Conservation (phyloP, 2,888 invertebrate species). For the Rosalia funebris region DNA sequence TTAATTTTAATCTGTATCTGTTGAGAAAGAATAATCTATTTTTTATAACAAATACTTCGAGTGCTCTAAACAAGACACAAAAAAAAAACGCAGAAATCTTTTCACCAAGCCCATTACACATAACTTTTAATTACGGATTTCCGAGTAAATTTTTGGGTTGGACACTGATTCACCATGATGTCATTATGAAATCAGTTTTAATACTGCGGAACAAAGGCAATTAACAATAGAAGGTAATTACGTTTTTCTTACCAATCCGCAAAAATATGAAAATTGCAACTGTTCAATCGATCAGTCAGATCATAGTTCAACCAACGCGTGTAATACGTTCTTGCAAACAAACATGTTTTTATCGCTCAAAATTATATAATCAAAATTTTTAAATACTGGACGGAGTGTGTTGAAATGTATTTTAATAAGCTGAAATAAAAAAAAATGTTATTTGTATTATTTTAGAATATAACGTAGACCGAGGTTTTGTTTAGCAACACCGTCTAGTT, state of each 20-base stretch:
- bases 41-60: no score
- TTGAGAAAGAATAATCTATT: no score
- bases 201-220: not conserved
- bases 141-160: not conserved
- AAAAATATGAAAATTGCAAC: not conserved
- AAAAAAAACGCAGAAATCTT: no score
- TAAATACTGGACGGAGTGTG: not conserved
- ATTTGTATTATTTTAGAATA: not conserved
- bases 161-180: not conserved
- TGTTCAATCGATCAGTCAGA: not conserved
- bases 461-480: not conserved
- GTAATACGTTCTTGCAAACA: not conserved
- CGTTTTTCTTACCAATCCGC: no score
- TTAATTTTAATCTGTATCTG: no score
- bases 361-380: not conserved
- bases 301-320: no score
- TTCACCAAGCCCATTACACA: not conserved
- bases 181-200: not conserved
- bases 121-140: not conserved
- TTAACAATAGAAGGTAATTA: not conserved
- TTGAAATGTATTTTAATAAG: not conserved
- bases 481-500: not conserved
- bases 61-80: no score
- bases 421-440: not conserved
- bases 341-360: not conserved